Conservation (phyloP, 2,888 invertebrate species). For the Dorcus parallelipipedus region DNA sequence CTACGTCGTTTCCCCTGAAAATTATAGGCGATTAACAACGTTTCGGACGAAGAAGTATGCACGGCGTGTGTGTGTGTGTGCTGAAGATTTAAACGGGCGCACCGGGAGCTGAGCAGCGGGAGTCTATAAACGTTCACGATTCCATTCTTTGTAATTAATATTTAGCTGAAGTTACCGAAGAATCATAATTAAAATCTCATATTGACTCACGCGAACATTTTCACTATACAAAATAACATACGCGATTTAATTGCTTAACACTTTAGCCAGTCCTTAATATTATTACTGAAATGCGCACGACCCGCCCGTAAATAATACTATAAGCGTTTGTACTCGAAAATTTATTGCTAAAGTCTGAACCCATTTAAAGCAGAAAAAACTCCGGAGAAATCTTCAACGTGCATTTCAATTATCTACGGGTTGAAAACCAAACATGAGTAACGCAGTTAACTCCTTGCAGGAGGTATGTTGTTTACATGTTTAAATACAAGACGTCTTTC, state of each 20-base stretch:
- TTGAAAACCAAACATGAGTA: too few species aligned
- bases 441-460: too few species aligned
- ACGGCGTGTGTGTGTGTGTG: slow-evolving; percentile 1
- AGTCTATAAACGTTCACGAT: slow-evolving; percentile 30
- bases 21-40: not conserved
- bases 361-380: too few species aligned
- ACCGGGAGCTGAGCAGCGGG: slow-evolving; percentile 24
- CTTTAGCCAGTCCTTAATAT: too few species aligned
- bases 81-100: slow-evolving; percentile 2
- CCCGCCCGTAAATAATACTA: too few species aligned
- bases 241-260: not conserved
- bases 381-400: too few species aligned
- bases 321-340: too few species aligned
- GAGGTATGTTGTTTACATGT: too few species aligned
- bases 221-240: not conserved
- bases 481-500: too few species aligned
- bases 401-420: too few species aligned
- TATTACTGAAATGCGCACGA: too few species aligned
- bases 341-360: too few species aligned
- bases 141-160: slow-evolving; percentile 30
- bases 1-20: not conserved
- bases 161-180: slow-evolving; percentile 26
- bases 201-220: slow-evolving; percentile 26
- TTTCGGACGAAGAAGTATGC: slow-evolving; percentile 7
- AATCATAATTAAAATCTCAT: slow-evolving; percentile 31